Evolutionary conservation across 1,140 invertebrate genomes (phyloP).

Genomic region (Saxidomus purpurata): DNA sequence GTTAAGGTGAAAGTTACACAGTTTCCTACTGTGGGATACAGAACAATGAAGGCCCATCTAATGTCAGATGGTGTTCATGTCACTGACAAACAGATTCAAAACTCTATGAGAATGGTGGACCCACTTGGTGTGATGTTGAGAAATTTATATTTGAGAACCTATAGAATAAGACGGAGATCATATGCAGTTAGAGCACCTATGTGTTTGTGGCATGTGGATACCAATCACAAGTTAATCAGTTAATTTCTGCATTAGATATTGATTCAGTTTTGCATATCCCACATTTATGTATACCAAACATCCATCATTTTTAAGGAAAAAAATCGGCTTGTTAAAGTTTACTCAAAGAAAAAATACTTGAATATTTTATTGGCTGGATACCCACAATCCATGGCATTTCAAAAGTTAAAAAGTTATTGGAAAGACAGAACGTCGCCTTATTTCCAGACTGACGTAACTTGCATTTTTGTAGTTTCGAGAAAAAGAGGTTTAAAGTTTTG

Average conservation of each 20-base stretch:
- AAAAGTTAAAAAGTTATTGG: no score
- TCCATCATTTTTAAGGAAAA: no score
- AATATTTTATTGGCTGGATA: no score
- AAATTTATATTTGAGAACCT: neutral
- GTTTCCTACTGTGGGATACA: neutral
- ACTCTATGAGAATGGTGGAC: neutral
- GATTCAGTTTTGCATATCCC: no score
- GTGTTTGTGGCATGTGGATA: slow-evolving; percentile 32
- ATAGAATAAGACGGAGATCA: neutral
- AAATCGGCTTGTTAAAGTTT: no score
- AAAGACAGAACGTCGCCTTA: no score
- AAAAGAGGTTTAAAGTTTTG: neutral
- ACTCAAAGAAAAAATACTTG: no score
- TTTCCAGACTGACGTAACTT: slow-evolving; percentile 10
- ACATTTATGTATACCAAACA: no score
- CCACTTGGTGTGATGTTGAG: slow-evolving; percentile 13
- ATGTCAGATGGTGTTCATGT: neutral
- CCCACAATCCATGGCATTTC: no score
- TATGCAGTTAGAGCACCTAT: slow-evolving; percentile 22
- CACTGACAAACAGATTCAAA: neutral
- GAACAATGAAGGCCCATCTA: slow-evolving; percentile 9
- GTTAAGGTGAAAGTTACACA: neutral
- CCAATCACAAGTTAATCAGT: slow-evolving; percentile 37
- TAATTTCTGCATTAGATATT: neutral
- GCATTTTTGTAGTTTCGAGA: slow-evolving; percentile 33